phyloP scores from a whole-genome alignment of 64 coral and sea anemone genomes.

The Montipora capricornis region DNA sequence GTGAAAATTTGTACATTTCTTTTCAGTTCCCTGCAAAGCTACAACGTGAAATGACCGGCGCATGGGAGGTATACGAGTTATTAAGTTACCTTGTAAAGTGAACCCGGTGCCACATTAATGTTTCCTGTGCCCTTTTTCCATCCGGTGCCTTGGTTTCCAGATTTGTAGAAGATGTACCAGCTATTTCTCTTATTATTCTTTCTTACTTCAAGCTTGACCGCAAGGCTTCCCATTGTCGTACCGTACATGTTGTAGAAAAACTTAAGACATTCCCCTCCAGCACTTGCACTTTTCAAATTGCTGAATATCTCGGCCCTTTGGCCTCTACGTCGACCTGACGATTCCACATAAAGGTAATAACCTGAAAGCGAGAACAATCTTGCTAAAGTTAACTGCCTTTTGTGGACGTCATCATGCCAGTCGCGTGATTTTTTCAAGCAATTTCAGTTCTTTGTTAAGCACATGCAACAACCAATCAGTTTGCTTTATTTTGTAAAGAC shows the following conservation, averaged over 20 bases:
- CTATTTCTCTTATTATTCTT: background rate
- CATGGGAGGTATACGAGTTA: no score
- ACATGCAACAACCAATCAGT: no score
- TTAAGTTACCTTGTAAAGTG: background rate
- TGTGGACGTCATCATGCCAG: no score
- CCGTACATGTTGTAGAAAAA: slow-evolving; percentile 86
- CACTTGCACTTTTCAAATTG: background rate
- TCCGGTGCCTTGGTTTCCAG: slow-evolving; percentile 53
- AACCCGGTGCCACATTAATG: slow-evolving; percentile 41
- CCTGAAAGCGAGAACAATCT: slow-evolving; percentile 19
- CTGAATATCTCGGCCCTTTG: slow-evolving; percentile 51
- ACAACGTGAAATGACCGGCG: no score
- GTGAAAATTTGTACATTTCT: no score
- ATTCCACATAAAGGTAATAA: slow-evolving; percentile 81
- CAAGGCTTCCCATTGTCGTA: slow-evolving; percentile 55
- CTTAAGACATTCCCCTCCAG: slow-evolving; percentile 76
- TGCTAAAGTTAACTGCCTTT: no score
- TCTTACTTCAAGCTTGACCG: slow-evolving; percentile 6
- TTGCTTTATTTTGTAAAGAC: no score
- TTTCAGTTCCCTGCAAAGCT: no score
- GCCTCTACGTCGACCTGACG: background rate
- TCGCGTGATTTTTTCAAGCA: no score
- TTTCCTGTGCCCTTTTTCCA: slow-evolving; percentile 62
- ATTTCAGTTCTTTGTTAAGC: no score
- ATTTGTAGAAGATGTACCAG: slow-evolving; percentile 68